Evolutionary conservation across 1,140 invertebrate genomes (phyloP).

Genomic region (Drosophila carrolli): DNA sequence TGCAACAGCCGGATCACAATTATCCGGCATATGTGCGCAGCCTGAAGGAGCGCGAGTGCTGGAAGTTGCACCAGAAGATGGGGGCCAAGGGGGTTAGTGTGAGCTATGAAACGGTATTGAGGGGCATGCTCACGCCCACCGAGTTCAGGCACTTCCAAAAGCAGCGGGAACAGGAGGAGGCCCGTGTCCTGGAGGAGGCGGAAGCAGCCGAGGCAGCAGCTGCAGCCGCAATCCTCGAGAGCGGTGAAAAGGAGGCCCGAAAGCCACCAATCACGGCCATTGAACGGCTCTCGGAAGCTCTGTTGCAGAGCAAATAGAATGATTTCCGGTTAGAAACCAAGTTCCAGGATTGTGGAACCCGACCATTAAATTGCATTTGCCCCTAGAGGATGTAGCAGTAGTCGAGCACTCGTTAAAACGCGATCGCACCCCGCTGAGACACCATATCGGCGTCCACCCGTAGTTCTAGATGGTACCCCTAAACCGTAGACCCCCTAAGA

Average conservation of each 20-base stretch:
- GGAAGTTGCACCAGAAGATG: slow-evolving; percentile 89
- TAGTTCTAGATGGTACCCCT: slow-evolving; percentile 35
- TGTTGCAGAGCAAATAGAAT: slow-evolving; percentile 60
- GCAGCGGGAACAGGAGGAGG: slow-evolving; percentile 80
- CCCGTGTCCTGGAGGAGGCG: slow-evolving; percentile 62
- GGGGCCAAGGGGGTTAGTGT: slow-evolving; percentile 89
- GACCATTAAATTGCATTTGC: slow-evolving; percentile 67
- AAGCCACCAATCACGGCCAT: slow-evolving; percentile 65
- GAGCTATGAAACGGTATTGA: slow-evolving; percentile 88
- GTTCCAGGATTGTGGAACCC: slow-evolving; percentile 9
- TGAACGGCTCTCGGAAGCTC: slow-evolving; percentile 71
- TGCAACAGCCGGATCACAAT: slow-evolving; percentile 54
- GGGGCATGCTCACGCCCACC: slow-evolving; percentile 90
- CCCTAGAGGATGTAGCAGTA: slow-evolving; percentile 52
- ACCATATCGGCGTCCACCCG: slow-evolving; percentile 36
- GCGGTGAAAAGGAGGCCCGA: slow-evolving; percentile 50
- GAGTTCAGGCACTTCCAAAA: slow-evolving; percentile 88
- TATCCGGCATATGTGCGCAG: slow-evolving; percentile 82
- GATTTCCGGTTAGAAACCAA: background rate
- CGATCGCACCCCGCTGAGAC: slow-evolving; percentile 39
- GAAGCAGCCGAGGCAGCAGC: slow-evolving; percentile 61
- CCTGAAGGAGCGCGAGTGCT: slow-evolving; percentile 88
- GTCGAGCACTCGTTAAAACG: slow-evolving; percentile 48
- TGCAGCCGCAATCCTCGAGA: slow-evolving; percentile 28
- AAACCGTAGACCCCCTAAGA: slow-evolving; percentile 1